phyloP scores from a whole-genome alignment of 2,797 vertebrate genomes.

The Leptodactylus fallax region DNA sequence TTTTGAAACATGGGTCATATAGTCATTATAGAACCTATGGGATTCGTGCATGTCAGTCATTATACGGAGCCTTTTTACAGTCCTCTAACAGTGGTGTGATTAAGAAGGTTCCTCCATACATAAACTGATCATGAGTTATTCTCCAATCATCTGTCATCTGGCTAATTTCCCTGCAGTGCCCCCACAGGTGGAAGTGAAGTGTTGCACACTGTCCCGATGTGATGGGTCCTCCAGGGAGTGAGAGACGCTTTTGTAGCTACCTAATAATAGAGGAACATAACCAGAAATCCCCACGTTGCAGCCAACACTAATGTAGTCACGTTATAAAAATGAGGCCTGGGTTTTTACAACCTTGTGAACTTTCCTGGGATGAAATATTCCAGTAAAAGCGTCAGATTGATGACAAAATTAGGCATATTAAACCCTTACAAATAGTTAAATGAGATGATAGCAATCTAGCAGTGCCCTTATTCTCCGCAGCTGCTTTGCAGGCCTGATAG shows the following conservation, averaged over 20 bases:
- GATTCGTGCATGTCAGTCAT: no score
- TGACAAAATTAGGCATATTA: slow-evolving; percentile 69
- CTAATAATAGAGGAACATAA: no score
- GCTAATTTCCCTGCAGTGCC: no score
- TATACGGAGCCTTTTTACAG: no score
- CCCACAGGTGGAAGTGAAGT: no score
- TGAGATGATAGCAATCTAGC: slow-evolving; percentile 73
- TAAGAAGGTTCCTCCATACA: no score
- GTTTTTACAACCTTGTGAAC: neutral
- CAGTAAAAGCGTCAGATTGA: slow-evolving; percentile 40
- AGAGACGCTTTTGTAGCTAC: neutral
- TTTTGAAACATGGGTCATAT: no score
- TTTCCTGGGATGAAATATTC: slow-evolving; percentile 10
- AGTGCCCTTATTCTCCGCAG: slow-evolving; percentile 73
- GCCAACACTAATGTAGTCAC: neutral
- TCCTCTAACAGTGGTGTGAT: no score
- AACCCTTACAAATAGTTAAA: slow-evolving; percentile 69
- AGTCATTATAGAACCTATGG: no score
- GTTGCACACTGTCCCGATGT: neutral
- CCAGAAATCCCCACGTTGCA: no score
- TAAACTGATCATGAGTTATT: no score
- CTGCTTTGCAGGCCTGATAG: slow-evolving; percentile 69
- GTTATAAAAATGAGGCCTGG: neutral
- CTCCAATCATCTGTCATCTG: no score
- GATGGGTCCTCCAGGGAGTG: neutral